These are phyloP conservation scores for Apodemia duryi DNA, from an alignment of 2,888 invertebrate genomes.

Conservation along the genomic window DNA sequence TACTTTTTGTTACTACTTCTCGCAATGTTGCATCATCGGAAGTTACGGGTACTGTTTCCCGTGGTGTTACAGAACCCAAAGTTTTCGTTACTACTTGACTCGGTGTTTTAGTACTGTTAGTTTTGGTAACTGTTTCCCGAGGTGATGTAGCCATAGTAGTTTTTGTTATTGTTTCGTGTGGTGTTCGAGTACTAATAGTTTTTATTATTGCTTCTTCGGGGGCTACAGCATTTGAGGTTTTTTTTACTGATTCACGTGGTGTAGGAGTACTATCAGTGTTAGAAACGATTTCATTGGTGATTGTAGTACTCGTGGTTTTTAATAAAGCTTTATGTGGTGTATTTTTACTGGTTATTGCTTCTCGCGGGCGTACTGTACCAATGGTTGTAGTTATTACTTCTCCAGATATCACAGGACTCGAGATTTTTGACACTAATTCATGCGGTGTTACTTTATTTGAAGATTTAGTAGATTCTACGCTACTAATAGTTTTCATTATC, in stretches of 20 bases:
- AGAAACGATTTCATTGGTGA: neutral
- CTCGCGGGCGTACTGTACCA: neutral
- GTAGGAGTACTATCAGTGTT: neutral
- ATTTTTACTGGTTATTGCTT: neutral
- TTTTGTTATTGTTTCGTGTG: neutral
- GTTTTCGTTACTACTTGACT: neutral
- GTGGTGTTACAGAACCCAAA: neutral
- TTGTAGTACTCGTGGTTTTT: neutral
- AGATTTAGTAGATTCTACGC: neutral
- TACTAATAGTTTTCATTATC: neutral
- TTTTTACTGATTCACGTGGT: neutral
- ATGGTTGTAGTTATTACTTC: neutral
- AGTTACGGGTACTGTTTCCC: neutral
- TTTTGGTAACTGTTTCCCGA: neutral
- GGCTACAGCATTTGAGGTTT: neutral
- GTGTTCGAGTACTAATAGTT: neutral
- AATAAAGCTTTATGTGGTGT: neutral
- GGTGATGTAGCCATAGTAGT: neutral
- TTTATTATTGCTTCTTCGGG: constrained; percentile 3
- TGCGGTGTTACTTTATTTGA: neutral
- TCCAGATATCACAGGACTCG: neutral
- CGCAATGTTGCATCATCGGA: neutral
- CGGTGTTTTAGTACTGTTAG: neutral
- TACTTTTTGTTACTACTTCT: neutral
- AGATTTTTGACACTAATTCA: neutral